These are phyloP conservation scores for Megamerina dolium DNA, from an alignment of 2,888 invertebrate species.

Conservation along the genomic window DNA sequence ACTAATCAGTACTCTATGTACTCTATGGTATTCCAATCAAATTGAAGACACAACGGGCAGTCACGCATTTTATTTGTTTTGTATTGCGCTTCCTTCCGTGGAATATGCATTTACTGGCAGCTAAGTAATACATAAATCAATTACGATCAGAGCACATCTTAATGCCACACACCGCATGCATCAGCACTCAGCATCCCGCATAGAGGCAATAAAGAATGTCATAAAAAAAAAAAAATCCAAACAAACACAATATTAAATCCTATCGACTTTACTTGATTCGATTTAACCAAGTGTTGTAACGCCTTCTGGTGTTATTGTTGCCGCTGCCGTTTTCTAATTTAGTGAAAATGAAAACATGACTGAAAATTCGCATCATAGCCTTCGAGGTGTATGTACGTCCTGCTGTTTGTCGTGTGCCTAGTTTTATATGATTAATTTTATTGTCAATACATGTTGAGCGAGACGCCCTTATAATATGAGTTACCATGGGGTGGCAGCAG, in stretches of 20 bases:
- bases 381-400: no score
- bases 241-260: background rate
- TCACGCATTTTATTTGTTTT: background rate
- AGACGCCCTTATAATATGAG: no score
- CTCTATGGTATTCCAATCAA: no score
- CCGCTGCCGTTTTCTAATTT: background rate
- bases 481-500: no score
- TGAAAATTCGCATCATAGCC: no score
- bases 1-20: no score
- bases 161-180: no score
- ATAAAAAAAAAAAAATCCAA: background rate
- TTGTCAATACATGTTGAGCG: slow-evolving; percentile 18
- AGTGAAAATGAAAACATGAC: slow-evolving; percentile 3
- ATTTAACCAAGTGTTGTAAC: no score
- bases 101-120: background rate
- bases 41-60: no score
- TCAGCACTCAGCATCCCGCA: background rate
- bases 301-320: no score
- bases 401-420: slow-evolving; percentile 3
- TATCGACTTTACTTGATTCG: background rate
- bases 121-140: background rate
- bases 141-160: no score
- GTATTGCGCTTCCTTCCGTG: no score
- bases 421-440: slow-evolving; percentile 18
- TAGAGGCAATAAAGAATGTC: background rate